phyloP scores from a whole-genome alignment of 2,113 vertebrate genomes.

The Bothrops jararaca region DNA sequence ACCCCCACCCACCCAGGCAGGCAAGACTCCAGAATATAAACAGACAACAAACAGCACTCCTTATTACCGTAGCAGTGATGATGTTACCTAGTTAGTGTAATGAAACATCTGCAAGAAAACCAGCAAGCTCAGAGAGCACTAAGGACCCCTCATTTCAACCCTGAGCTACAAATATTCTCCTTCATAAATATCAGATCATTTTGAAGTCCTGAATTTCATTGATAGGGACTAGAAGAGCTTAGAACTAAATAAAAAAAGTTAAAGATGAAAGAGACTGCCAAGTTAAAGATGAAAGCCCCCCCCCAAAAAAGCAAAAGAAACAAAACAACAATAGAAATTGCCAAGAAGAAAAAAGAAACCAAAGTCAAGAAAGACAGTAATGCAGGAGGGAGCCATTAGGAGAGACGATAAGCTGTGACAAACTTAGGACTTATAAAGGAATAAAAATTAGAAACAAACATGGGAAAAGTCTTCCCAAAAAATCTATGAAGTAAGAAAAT shows the following conservation, averaged over 20 bases:
- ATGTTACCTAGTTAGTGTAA: too few species aligned
- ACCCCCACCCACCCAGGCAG: too few species aligned
- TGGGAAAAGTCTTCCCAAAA: background rate
- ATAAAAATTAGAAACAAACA: background rate
- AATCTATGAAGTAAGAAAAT: background rate
- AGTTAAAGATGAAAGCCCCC: background rate
- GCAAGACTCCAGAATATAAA: too few species aligned
- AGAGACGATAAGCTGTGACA: background rate
- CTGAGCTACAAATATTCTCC: too few species aligned
- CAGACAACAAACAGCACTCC: too few species aligned
- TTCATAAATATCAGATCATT: background rate
- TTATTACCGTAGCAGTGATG: too few species aligned
- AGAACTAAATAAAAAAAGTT: background rate
- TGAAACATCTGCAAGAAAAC: too few species aligned
- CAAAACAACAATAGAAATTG: background rate
- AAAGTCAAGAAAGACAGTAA: background rate
- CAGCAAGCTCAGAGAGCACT: too few species aligned
- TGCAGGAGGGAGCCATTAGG: background rate
- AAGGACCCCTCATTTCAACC: too few species aligned
- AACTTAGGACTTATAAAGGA: background rate
- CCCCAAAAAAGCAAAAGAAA: background rate
- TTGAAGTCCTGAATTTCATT: background rate
- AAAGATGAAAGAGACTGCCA: background rate
- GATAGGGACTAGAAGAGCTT: background rate
- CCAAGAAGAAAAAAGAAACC: background rate